A percentile compares a stretch with the other conserved stretches of the same genome.
Conservation (phyloP, 2,888 invertebrate species). For the Epiblema foenella region DNA sequence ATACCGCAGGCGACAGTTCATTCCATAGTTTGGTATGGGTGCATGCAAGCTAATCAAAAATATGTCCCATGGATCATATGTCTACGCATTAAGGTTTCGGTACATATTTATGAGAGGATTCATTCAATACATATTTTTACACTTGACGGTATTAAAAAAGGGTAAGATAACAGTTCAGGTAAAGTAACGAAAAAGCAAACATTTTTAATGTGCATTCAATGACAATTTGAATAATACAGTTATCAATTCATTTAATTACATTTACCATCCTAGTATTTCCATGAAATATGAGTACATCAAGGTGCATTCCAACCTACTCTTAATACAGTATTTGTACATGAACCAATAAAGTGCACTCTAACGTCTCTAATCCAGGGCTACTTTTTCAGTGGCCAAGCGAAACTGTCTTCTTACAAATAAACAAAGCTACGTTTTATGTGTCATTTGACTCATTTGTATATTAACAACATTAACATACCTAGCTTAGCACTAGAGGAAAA, state of each 20-base stretch:
- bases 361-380: background rate
- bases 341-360: background rate
- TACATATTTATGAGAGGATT: no score
- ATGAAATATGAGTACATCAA: background rate
- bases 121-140: no score
- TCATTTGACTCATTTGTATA: background rate
- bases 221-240: slow-evolving; percentile 26
- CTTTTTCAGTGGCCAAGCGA: background rate
- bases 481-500: background rate
- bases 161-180: background rate
- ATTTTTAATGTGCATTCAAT: slow-evolving; percentile 40
- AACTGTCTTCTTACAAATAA: background rate
- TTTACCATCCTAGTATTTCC: background rate
- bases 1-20: no score
- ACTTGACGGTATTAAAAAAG: no score
- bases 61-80: no score
- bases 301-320: background rate
- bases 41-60: no score
- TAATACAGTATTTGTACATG: background rate
- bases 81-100: no score
- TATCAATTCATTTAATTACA: slow-evolving; percentile 5
- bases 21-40: no score
- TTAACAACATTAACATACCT: no score
- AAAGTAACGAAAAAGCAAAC: slow-evolving; percentile 10
- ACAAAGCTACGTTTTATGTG: background rate